Evolutionary conservation across 2,797 vertebrate genomes (phyloP).

Genomic region (Sebastes melanostomus): DNA sequence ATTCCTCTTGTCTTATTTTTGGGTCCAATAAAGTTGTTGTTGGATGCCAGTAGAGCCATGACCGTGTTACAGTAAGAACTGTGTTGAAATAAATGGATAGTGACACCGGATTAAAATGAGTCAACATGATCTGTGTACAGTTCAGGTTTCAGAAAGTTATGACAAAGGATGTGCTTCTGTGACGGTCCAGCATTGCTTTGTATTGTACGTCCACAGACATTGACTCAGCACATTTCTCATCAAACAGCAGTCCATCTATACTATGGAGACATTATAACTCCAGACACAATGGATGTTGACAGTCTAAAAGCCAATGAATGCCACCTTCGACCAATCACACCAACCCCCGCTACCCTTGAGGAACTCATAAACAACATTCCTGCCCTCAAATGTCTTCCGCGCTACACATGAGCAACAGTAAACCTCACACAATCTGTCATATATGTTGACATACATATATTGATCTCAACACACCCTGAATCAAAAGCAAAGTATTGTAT

Average conservation of each 20-base stretch:
- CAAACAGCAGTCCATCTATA: neutral
- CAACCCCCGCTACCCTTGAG: conserved; percentile 18
- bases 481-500: neutral
- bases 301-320: conserved; percentile 49
- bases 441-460: neutral
- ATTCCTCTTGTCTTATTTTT: conserved; percentile 45
- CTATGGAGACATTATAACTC: conserved; percentile 18
- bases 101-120: neutral
- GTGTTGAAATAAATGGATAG: conserved; percentile 19
- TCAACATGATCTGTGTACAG: neutral
- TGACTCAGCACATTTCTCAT: conserved; percentile 5
- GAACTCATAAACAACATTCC: conserved; percentile 64
- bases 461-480: neutral
- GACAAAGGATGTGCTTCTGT: neutral
- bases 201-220: neutral
- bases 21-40: conserved; percentile 33
- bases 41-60: conserved; percentile 27
- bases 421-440: neutral
- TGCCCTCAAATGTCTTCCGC: conserved; percentile 31
- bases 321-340: conserved; percentile 37
- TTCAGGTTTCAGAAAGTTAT: conserved; percentile 8
- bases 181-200: neutral
- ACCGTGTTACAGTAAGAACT: conserved; percentile 18
- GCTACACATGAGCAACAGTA: neutral
- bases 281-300: conserved; percentile 67